Base-by-base conservation (phyloP, 1,140 invertebrate species). In the Rhagoletis pomonella region DNA sequence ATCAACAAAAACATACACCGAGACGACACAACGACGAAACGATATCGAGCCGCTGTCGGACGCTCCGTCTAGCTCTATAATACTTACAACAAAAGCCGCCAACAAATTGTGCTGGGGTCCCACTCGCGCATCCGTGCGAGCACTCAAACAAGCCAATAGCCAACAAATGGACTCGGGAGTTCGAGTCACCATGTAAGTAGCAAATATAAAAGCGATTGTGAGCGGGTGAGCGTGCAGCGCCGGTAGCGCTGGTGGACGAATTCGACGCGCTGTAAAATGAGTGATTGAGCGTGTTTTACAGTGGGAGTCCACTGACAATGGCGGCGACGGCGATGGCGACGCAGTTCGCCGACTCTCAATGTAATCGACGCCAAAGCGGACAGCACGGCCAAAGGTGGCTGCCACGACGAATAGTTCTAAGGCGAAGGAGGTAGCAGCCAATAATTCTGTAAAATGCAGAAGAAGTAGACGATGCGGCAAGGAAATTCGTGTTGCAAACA, bases 61-160 rank as follows among this genome's bases (percentile, higher is more conserved):
- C 73, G 73, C 73, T 81, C 73, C 73, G 73, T 81, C 73, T 81
- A 81, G 73, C 73, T 81, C 73, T 81, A 81, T 81, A 81, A 81
- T 81, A 81, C 73, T 81, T 81, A 81, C 73, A 81, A 55, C 73
- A 81, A 81, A 81, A 81, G 73, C 44, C 73, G 73, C 19, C 47
- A 81, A 81, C 44, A 58, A 81, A 81, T 81, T 55, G 47, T 58
- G 73, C 73, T 47, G 73, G 73, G 73, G 47, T 55, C 73, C 73
- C 73, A 81, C 73, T 81, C 47, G 73, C 73, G 47, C 47, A n/a
- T n/a, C 73, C 47, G n/a, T 81, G 73, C 47, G 73, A 81, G 73
- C 47, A 47, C 44, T 55, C 73, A 55, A 81, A 81, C 47, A 47
- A 81, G 73, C 73, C 44, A 55, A 81, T 55, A 81, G 19, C 47